Percentiles rank a stretch among this genome's conserved stretches.
Conservation (phyloP, 2,113 vertebrate genomes). For the Colinus virginianus region DNA sequence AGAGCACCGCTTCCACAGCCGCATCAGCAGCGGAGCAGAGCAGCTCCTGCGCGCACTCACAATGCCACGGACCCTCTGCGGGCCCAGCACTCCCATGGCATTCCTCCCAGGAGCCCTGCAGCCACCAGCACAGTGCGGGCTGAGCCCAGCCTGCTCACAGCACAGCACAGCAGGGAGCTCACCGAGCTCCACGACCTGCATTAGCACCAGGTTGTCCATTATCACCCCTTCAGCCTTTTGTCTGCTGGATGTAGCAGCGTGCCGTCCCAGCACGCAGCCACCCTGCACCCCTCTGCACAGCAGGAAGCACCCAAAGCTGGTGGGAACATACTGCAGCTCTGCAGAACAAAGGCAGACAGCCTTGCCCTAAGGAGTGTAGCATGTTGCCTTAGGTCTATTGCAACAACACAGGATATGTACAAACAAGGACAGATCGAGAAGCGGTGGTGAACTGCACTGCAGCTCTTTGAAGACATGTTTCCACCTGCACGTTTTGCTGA, state of each 20-base stretch:
- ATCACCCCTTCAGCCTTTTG: neutral
- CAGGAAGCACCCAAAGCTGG: neutral
- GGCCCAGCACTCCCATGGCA: neutral
- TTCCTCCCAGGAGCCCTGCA: neutral
- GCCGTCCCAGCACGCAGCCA: neutral
- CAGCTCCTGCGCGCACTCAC: neutral
- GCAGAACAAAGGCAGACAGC: neutral
- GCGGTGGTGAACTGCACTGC: neutral
- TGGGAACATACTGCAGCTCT: neutral
- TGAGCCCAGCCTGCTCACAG: neutral
- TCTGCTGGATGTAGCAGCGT: neutral
- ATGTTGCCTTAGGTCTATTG: neutral
- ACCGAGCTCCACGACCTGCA: neutral
- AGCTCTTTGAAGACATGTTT: neutral
- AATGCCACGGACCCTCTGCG: fast-evolving
- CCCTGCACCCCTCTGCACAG: neutral
- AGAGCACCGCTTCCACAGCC: neutral
- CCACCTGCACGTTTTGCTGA: neutral
- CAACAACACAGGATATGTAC: neutral
- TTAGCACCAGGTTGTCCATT: neutral
- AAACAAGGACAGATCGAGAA: neutral
- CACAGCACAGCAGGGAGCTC: neutral
- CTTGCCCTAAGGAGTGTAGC: neutral
- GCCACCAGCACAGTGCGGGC: too few species aligned
- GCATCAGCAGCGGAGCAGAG: fast-evolving